A percentile compares a stretch with the other conserved stretches of the same genome.
Evolutionary conservation across 2,113 vertebrate species (phyloP).

Genomic region (Calidris pygmaea): DNA sequence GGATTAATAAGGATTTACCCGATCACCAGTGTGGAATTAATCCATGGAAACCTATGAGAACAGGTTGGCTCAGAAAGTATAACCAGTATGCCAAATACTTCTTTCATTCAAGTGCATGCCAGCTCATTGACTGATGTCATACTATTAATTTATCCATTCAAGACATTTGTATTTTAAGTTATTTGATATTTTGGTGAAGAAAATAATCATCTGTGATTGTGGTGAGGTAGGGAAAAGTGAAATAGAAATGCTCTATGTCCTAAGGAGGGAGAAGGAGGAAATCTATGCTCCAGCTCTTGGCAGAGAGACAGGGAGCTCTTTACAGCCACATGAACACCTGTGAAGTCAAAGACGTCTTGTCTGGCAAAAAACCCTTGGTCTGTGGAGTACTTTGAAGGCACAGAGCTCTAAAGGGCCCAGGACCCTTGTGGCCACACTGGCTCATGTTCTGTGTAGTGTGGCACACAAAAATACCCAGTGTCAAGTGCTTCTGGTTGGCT

Average conservation of each 20-base stretch:
- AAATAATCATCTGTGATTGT: background rate
- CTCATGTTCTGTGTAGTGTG: background rate
- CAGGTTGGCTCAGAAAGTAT: background rate
- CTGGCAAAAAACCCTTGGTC: background rate
- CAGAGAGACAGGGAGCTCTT: background rate
- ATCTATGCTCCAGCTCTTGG: background rate
- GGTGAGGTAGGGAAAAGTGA: background rate
- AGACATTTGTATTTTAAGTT: background rate
- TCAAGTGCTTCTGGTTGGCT: background rate
- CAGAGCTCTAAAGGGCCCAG: background rate
- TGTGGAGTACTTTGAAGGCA: background rate
- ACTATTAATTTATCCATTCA: background rate
- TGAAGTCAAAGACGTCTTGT: background rate
- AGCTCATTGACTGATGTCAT: background rate
- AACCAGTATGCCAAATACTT: background rate
- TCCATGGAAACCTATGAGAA: background rate
- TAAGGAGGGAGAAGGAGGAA: background rate
- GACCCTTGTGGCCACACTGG: background rate
- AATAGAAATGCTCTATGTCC: background rate
- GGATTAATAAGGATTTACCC: slow-evolving; percentile 9
- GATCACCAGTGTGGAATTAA: background rate
- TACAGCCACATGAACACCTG: background rate
- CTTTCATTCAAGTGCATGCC: background rate
- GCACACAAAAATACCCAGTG: background rate
- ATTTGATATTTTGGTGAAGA: background rate